Conservation (phyloP, 2,888 invertebrate genomes). For the Seladonia tumulorum region DNA sequence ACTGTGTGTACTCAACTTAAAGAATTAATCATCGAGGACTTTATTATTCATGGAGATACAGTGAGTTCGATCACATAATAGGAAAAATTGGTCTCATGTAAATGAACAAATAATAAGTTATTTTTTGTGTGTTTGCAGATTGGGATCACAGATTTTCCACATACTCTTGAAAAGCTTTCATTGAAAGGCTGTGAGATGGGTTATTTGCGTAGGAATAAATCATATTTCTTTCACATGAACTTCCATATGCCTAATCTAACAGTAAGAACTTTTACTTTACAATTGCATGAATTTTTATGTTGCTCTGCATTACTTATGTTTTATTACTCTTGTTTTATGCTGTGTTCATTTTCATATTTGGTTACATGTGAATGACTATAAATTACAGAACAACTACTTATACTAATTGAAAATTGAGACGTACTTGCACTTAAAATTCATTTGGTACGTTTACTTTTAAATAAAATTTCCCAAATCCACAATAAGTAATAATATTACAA, state of each 20-base stretch:
- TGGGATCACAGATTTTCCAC: conserved; percentile 88
- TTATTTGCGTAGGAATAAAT: conserved; percentile 84
- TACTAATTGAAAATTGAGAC: conserved; percentile 47
- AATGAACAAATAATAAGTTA: background rate
- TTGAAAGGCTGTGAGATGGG: conserved; percentile 85
- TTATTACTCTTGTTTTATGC: conserved; percentile 23
- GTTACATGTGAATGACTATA: conserved; percentile 35
- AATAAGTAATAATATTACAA: conserved; percentile 5
- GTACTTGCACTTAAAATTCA: conserved; percentile 32
- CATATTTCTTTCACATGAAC: conserved; percentile 86
- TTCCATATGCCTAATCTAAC: conserved; percentile 85
- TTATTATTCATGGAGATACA: conserved; percentile 85
- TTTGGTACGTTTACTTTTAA: conserved; percentile 37
- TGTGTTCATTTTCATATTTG: conserved; percentile 48
- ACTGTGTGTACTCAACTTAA: conserved; percentile 83
- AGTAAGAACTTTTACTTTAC: conserved; percentile 80
- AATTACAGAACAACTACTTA: conserved; percentile 43
- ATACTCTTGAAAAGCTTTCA: conserved; percentile 87
- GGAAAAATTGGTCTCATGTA: background rate
- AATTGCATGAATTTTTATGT: conserved; percentile 80
- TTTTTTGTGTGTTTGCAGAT: conserved; percentile 85
- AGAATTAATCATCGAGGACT: conserved; percentile 85
- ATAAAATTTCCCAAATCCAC: conserved; percentile 5
- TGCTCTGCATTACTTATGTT: conserved; percentile 82
- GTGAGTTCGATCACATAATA: conserved; percentile 78